Percentiles rank a stretch among this genome's conserved stretches.
These are phyloP conservation scores for Antigone vipio DNA, from an alignment of 2,113 vertebrate genomes.

Conservation along the genomic window DNA sequence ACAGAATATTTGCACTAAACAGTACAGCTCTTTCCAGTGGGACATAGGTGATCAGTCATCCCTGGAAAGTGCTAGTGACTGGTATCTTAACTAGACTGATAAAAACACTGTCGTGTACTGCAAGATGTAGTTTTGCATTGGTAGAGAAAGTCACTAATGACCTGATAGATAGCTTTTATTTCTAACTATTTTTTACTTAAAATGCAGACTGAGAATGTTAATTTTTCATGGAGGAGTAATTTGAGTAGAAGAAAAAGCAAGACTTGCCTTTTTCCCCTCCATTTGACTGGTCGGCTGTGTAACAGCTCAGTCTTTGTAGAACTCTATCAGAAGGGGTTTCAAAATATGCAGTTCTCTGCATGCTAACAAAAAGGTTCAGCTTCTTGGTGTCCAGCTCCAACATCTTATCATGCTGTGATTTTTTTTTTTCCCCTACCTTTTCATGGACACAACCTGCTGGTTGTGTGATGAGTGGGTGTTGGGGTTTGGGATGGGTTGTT, in stretches of 20 bases:
- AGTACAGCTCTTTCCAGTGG: neutral
- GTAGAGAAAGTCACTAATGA: neutral
- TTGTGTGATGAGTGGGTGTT: neutral
- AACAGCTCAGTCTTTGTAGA: neutral
- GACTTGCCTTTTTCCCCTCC: neutral
- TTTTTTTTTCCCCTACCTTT: neutral
- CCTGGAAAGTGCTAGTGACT: slow-evolving; percentile 20
- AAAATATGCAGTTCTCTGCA: neutral
- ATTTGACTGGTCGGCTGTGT: neutral
- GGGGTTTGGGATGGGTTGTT: neutral
- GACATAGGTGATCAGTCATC: neutral
- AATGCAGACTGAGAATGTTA: neutral
- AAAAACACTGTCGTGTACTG: neutral
- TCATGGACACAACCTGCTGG: neutral
- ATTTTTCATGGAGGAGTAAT: neutral
- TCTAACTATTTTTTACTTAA: neutral
- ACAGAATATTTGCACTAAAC: neutral
- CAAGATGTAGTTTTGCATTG: neutral
- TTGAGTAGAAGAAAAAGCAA: neutral
- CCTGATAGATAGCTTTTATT: neutral
- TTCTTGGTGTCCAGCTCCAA: neutral
- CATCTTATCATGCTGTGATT: neutral
- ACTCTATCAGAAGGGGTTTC: neutral
- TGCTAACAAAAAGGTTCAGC: neutral
- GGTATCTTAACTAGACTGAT: neutral